A percentile compares a stretch with the other conserved stretches of the same genome.
Conservation (phyloP, 1,140 invertebrate species). For the Caerostris extrusa region DNA sequence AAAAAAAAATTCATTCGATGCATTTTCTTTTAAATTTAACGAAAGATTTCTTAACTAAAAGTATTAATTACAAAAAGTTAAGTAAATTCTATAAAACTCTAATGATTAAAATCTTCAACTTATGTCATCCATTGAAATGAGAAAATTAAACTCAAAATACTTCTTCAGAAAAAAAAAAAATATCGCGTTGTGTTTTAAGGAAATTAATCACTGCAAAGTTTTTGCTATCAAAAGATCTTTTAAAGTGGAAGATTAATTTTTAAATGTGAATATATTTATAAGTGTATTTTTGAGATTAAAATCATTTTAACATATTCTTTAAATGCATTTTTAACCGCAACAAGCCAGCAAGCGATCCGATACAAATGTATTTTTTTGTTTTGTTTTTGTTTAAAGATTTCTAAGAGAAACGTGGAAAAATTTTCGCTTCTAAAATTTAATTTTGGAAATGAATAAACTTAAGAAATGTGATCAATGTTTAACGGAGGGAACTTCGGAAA, state of each 20-base stretch:
- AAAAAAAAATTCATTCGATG: too few relatives aligned
- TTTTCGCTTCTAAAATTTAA: not conserved
- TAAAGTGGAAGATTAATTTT: not conserved
- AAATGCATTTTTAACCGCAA: not conserved
- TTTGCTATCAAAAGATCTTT: not conserved
- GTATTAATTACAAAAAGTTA: too few relatives aligned
- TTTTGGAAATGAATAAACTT: constrained; percentile 29
- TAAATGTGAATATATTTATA: not conserved
- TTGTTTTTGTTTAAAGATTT: not conserved
- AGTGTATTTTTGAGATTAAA: not conserved
- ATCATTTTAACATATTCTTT: not conserved
- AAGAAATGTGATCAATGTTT: not conserved
- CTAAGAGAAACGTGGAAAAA: not conserved
- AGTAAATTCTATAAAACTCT: too few relatives aligned
- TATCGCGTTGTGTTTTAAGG: not conserved
- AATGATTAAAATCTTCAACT: too few relatives aligned
- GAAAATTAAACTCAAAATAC: not conserved
- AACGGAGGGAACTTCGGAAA: not conserved
- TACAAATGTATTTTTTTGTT: too few relatives aligned
- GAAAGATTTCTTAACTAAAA: too few relatives aligned
- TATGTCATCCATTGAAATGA: too few relatives aligned
- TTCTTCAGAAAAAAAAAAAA: not conserved
- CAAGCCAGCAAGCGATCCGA: too few relatives aligned
- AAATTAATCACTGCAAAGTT: not conserved
- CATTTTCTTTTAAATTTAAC: too few relatives aligned